These are phyloP conservation scores for Reinhardtius hippoglossoides DNA, from an alignment of 2,113 vertebrate species.

Conservation along the genomic window DNA sequence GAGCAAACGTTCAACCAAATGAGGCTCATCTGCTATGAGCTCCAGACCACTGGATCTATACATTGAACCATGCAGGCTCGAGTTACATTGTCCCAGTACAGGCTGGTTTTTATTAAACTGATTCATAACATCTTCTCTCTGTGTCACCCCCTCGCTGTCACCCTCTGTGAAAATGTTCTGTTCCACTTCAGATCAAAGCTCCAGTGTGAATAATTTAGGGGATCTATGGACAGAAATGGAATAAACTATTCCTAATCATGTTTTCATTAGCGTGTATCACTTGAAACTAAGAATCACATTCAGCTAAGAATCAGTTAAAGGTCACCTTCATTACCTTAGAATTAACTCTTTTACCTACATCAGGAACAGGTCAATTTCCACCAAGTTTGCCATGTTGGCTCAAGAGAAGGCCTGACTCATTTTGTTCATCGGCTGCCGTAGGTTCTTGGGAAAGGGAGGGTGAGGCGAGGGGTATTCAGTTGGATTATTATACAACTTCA, in stretches of 20 bases:
- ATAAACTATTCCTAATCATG: too few species aligned
- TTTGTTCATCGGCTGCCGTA: too few species aligned
- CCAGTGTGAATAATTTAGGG: background rate
- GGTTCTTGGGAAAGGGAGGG: too few species aligned
- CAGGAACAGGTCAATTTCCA: too few species aligned
- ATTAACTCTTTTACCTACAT: too few species aligned
- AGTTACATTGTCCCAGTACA: constrained; percentile 48
- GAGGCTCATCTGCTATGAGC: constrained; percentile 48
- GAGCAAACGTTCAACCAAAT: constrained; percentile 21
- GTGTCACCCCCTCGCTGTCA: background rate
- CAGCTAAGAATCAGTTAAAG: too few species aligned
- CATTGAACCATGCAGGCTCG: constrained; percentile 54
- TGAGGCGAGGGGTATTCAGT: too few species aligned
- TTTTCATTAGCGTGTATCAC: background rate
- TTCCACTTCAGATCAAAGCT: background rate
- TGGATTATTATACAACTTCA: too few species aligned
- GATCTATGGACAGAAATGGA: background rate
- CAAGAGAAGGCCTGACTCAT: too few species aligned
- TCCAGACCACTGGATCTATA: constrained; percentile 63
- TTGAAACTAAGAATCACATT: background rate
- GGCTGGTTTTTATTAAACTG: constrained; percentile 42
- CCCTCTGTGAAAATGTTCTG: background rate
- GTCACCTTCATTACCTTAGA: too few species aligned
- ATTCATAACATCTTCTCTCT: constrained; percentile 48
- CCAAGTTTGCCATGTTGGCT: too few species aligned